Conservation (phyloP, 2,888 invertebrate genomes). For the Tuberolachnus salignus region DNA sequence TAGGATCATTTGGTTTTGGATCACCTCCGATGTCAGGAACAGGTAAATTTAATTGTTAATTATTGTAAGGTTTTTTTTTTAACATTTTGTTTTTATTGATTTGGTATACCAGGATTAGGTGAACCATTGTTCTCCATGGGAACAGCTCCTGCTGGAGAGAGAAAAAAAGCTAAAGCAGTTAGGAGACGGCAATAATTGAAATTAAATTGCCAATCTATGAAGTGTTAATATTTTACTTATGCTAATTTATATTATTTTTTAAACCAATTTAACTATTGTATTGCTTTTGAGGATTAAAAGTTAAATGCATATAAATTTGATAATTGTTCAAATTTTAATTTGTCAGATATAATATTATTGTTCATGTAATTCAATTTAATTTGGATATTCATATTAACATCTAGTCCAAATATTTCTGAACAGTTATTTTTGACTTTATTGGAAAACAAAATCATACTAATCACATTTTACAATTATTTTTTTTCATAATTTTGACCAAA, state of each 20-base stretch:
- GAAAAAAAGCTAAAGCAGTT: constrained; percentile 49
- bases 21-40: constrained; percentile 18
- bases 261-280: neutral
- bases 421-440: neutral
- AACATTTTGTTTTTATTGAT: neutral
- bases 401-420: neutral
- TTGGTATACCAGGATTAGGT: constrained; percentile 28
- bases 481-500: neutral
- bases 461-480: neutral
- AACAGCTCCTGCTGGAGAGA: constrained; percentile 33
- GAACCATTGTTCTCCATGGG: constrained; percentile 39
- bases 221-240: neutral
- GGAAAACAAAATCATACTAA: neutral
- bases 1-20: constrained; percentile 44
- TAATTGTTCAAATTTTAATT: neutral
- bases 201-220: neutral
- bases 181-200: constrained; percentile 30
- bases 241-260: neutral
- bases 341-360: constrained; percentile 3
- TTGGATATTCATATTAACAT: neutral
- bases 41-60: constrained; percentile 6
- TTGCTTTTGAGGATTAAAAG: neutral
- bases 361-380: constrained; percentile 6
- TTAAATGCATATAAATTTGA: neutral
- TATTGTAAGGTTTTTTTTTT: no score